Base-by-base conservation (phyloP, 1,140 invertebrate genomes). In the Adelges cooleyi region DNA sequence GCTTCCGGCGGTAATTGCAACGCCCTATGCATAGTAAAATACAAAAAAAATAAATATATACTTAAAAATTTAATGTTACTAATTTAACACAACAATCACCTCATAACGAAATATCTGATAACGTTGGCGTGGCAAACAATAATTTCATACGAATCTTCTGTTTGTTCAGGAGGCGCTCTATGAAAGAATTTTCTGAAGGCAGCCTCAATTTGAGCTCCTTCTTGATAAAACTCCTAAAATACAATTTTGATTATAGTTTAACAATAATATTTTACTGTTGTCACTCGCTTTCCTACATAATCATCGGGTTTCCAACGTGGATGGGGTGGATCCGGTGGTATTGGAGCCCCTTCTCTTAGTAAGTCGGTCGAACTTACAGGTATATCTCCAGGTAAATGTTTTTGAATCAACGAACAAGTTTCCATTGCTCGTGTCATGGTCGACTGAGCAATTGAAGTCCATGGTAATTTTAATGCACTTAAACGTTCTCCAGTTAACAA, bases 91-190 rank as follows among this genome's bases (percentile, higher is more conserved):
- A n/a, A n/a, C 25, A 67, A 75, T 78, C 74, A 93, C 91, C 91
- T 84, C 79, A 95, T 98, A 17, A 96, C 85, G 77, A 98, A 96
- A 77, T 96, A 99, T 66, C 96, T 78, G 70, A 99, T 99, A 11
- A 99, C 95, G 78, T 99, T 99, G 13, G 90, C 95, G 78, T 99
- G 96, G 69, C 95, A 98, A 5, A 99, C 93, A 48, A 98, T 78
- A 25, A 99, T 74, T 50, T 96, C 96, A 74, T 90, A 95, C 6
- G 83, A 84, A 74, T 98, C 92, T 66, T 86, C 77, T 50, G 83
- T 79, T 76, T 99, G 92, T 4, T 79, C 76, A 2, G 85, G 81
- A 52, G 82, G 77, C 18, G 96, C 95, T 65, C 97, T 80, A 76
- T 98, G 84, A 74, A 99, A 90, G 77, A 96, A 94, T 70, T 88